Base-by-base conservation (phyloP, 2,888 invertebrate genomes). In the Phyllotreta cruciferae region DNA sequence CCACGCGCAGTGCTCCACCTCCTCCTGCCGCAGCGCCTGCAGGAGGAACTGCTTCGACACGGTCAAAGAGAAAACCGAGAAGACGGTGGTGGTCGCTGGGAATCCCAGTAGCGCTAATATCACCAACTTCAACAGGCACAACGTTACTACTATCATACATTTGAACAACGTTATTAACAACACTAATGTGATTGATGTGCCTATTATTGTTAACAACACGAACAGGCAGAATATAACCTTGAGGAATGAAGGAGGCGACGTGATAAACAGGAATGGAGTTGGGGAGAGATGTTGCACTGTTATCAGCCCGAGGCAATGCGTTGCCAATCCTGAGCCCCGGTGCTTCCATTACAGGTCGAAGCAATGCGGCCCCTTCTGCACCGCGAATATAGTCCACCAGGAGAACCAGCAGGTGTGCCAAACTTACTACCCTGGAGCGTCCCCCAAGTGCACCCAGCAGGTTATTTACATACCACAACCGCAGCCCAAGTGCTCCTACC, bases 61-160 rank as follows among this genome's bases (percentile, higher is more conserved):
- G 5, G 66, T 74, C 7, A 45, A 63, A 39, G 54, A 62, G 42
- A 57, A 64, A 37, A 60, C 47, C 1, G 60, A 56, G 6, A 57
- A 49, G 6, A 56, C n/a, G 8, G 37, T 49, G 13, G 36, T 9
- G n/a, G 49, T n/a, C 3, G 39, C 44, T 0, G 55, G 35, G 9
- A 35, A 42, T 24, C 14, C 55, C 42, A 54, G n/a, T n/a, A n/a
- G 62, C 56, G 45, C 62, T 8, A 67, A 63, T 45, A 62, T 53
- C 2, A 60, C 50, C 1, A 73, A 68, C 35, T 52, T 63, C 6
- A 66, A 65, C 37, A 56, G 57, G 4, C 80, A 78, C 41, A 82
- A 82, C 66, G 76, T 81, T 9, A 82, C 82, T 0, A 82, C 81
- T 0, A 75, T 81, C 1, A 82, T 82, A 6, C 78, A 81, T 66